Percentiles rank a stretch among this genome's conserved stretches.
Evolutionary conservation across 2,113 vertebrate species (phyloP).

Genomic region (Fulica atra): DNA sequence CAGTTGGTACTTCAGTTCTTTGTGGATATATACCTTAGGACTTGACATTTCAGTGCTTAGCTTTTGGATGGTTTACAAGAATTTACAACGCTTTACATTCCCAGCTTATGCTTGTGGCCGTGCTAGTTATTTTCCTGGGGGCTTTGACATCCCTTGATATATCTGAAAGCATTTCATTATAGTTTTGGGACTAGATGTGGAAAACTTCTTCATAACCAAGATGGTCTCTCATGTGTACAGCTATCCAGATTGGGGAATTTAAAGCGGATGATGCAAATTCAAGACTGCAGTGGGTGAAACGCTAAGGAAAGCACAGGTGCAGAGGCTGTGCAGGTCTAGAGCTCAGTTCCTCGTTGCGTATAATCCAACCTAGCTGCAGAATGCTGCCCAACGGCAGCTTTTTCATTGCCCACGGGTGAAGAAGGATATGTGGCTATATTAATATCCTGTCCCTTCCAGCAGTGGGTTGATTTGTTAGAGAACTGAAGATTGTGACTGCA

Average conservation of each 20-base stretch:
- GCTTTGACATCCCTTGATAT: not conserved
- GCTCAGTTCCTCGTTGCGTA: accelerated
- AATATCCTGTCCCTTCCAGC: not conserved
- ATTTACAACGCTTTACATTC: not conserved
- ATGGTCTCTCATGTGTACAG: not conserved
- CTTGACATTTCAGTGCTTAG: not conserved
- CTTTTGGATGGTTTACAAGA: not conserved
- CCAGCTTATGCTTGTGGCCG: not conserved
- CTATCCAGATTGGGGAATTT: not conserved
- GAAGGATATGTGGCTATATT: not conserved
- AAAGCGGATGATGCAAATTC: not conserved
- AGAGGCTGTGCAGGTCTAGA: not conserved
- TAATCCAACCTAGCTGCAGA: not conserved
- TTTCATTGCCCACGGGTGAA: not conserved
- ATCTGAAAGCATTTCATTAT: not conserved
- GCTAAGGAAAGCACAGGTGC: accelerated
- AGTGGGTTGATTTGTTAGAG: not conserved
- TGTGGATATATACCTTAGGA: not conserved
- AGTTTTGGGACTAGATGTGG: not conserved
- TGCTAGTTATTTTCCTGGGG: not conserved
- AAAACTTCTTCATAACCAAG: not conserved
- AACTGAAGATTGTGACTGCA: not conserved
- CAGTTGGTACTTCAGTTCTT: not conserved
- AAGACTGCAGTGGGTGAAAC: not conserved
- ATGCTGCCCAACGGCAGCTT: not conserved